A percentile compares a stretch with the other conserved stretches of the same genome.
Evolutionary conservation across 2,113 vertebrate genomes (phyloP).

Genomic region (Ochotona princeps): DNA sequence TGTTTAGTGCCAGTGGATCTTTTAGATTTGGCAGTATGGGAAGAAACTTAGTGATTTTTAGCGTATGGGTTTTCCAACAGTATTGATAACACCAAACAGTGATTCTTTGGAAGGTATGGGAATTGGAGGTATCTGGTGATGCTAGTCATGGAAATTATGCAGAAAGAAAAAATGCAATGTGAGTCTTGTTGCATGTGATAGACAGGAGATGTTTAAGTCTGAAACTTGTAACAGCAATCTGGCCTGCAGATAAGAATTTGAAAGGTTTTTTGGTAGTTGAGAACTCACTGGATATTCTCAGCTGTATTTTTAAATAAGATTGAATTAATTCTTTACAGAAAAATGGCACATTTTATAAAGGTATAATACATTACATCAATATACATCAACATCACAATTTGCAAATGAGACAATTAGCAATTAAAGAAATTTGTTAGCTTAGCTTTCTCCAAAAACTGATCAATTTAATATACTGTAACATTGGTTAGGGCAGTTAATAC

Average conservation of each 20-base stretch:
- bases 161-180: neutral
- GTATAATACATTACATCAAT: neutral
- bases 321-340: neutral
- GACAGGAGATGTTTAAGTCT: neutral
- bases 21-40: neutral
- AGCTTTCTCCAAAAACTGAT: slow-evolving; percentile 7
- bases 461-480: slow-evolving; percentile 10
- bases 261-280: neutral
- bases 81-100: neutral
- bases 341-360: slow-evolving; percentile 30
- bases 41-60: neutral
- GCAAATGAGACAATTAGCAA: neutral
- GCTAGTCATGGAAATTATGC: neutral
- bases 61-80: neutral
- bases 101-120: neutral
- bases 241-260: neutral
- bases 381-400: neutral
- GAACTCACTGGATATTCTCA: neutral
- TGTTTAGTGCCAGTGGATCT: neutral
- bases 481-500: slow-evolving; percentile 3
- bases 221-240: neutral
- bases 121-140: neutral
- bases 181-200: neutral
- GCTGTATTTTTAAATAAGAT: slow-evolving; percentile 21
- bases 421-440: slow-evolving; percentile 23